These are phyloP conservation scores for Neomonachus schauinslandi DNA, from an alignment of 2,113 vertebrate genomes.

Conservation along the genomic window DNA sequence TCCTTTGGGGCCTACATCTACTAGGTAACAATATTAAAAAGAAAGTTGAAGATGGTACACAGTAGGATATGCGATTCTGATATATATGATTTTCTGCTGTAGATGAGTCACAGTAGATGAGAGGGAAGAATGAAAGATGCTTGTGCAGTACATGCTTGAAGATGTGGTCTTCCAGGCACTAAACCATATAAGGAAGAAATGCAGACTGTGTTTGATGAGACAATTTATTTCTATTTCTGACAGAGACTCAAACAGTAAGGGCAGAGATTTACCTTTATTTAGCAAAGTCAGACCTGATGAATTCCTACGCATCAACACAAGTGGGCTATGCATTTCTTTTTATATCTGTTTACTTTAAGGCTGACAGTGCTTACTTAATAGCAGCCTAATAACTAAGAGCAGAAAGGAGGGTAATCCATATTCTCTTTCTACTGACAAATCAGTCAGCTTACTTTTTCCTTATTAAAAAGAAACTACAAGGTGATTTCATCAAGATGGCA, in stretches of 20 bases:
- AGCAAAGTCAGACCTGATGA: neutral
- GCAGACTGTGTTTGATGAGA: neutral
- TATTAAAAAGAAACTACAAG: neutral
- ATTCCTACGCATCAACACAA: neutral
- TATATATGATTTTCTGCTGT: neutral
- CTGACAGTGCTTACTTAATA: neutral
- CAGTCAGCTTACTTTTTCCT: neutral
- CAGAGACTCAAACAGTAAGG: neutral
- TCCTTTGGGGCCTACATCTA: neutral
- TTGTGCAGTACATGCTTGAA: neutral
- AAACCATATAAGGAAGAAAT: neutral
- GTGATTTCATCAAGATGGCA: neutral
- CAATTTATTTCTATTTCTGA: conserved; percentile 12
- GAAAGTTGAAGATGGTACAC: neutral
- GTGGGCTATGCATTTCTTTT: neutral
- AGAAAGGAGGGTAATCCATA: neutral
- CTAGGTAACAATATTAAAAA: neutral
- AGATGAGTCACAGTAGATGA: neutral
- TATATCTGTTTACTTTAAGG: neutral
- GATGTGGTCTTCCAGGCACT: neutral
- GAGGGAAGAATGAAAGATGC: neutral
- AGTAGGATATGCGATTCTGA: neutral
- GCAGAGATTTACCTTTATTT: neutral
- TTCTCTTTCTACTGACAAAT: neutral
- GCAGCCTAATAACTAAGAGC: neutral